Evolutionary conservation across 2,888 invertebrate species (phyloP).

Genomic region (Rhogogaster chlorosoma): DNA sequence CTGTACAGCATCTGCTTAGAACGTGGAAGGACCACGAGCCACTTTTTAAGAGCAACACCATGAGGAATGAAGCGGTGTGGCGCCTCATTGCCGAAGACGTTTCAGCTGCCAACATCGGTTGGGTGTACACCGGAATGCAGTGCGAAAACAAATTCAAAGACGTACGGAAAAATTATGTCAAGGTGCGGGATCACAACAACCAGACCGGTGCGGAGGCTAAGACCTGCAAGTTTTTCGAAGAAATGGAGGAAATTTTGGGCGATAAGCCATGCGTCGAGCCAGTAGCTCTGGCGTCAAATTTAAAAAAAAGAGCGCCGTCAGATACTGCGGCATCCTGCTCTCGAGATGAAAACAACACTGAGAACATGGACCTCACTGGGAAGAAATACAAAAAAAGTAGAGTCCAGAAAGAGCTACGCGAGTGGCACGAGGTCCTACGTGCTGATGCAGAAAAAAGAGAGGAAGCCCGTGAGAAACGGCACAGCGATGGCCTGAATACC

Average conservation of each 20-base stretch:
- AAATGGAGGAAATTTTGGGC: constrained; percentile 19
- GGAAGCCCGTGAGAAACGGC: too few species aligned
- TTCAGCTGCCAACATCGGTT: not conserved
- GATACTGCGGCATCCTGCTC: too few species aligned
- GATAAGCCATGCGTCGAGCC: not conserved
- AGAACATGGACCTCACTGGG: too few species aligned
- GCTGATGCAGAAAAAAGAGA: too few species aligned
- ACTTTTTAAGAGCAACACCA: not conserved
- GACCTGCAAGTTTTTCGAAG: not conserved
- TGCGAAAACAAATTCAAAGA: constrained; percentile 29
- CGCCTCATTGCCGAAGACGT: not conserved
- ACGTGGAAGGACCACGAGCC: not conserved
- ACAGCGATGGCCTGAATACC: too few species aligned
- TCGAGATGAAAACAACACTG: too few species aligned
- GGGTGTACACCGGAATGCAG: not conserved
- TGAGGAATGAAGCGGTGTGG: not conserved
- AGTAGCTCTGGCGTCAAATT: not conserved
- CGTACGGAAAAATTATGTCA: not conserved
- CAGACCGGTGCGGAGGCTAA: not conserved
- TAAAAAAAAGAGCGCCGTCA: not conserved
- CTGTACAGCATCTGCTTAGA: not conserved
- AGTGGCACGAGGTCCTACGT: too few species aligned
- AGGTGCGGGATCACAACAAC: constrained; percentile 9
- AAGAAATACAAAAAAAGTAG: too few species aligned
- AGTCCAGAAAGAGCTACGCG: too few species aligned